phyloP scores from a whole-genome alignment of 1,140 invertebrate species.

The Aphaenogaster rudis region DNA sequence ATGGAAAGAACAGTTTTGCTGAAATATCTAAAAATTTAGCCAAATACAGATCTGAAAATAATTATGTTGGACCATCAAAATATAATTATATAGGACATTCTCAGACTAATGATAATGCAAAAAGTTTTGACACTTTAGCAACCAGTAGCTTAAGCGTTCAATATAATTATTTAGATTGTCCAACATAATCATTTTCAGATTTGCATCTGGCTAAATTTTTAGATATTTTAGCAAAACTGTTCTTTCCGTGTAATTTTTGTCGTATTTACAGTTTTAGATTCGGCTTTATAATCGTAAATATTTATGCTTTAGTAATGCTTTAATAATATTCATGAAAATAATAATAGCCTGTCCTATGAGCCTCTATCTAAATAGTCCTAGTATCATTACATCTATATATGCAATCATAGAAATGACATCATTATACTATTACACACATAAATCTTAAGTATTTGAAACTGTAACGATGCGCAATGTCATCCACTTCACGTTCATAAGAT shows the following conservation, averaged over 20 bases:
- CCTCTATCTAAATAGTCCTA: conserved; percentile 1
- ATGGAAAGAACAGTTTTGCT: too few relatives aligned
- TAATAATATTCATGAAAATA: not conserved
- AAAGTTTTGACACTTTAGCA: too few relatives aligned
- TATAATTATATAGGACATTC: too few relatives aligned
- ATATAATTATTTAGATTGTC: too few relatives aligned
- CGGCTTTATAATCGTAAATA: not conserved
- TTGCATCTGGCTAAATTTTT: too few relatives aligned
- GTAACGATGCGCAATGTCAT: conserved; percentile 12
- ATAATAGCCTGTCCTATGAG: not conserved
- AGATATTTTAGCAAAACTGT: too few relatives aligned
- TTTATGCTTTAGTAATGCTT: not conserved
- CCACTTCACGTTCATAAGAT: not conserved
- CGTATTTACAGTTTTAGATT: not conserved
- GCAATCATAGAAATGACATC: not conserved
- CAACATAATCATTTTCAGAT: too few relatives aligned
- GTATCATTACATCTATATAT: conserved; percentile 22
- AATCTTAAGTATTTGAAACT: conserved; percentile 40
- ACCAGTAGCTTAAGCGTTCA: too few relatives aligned
- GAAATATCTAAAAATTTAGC: too few relatives aligned
- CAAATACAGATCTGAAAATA: too few relatives aligned
- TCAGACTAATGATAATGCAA: too few relatives aligned
- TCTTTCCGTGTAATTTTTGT: not conserved
- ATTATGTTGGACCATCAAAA: too few relatives aligned
- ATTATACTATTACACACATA: not conserved